A percentile compares a stretch with the other conserved stretches of the same genome.
phyloP scores from a whole-genome alignment of 2,888 invertebrate species.

The Fabriciana adippe region DNA sequence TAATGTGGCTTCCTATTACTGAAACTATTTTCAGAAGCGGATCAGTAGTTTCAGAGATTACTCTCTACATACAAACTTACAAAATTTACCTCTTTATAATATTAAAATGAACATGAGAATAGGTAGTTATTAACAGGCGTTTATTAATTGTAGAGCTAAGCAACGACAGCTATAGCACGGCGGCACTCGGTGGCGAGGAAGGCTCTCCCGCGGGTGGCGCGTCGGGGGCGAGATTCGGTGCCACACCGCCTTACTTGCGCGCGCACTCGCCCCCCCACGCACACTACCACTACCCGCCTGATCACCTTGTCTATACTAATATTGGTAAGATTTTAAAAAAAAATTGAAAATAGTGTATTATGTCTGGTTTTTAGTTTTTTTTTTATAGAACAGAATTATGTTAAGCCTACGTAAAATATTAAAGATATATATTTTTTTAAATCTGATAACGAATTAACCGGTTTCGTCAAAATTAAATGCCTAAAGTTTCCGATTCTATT shows the following conservation, averaged over 20 bases:
- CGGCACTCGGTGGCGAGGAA: constrained; percentile 92
- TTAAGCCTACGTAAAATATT: no score
- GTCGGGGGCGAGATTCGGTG: constrained; percentile 69
- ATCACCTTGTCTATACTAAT: constrained; percentile 92
- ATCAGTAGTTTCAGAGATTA: no score
- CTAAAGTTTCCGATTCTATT: no score
- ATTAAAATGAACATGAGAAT: background rate
- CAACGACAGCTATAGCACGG: constrained; percentile 95
- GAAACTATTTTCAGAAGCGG: no score
- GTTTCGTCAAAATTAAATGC: no score
- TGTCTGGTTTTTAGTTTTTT: constrained; percentile 2
- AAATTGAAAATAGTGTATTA: no score
- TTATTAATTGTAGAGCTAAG: constrained; percentile 85
- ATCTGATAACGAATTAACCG: no score
- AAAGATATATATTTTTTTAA: no score
- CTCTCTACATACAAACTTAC: no score
- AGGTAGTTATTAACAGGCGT: no score
- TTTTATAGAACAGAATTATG: background rate
- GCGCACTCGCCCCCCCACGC: constrained; percentile 89
- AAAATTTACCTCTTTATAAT: background rate
- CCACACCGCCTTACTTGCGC: constrained; percentile 91
- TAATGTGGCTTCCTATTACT: no score
- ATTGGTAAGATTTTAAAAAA: constrained; percentile 86
- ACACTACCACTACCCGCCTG: constrained; percentile 91
- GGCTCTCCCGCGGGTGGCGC: constrained; percentile 86